Evolutionary conservation across 2,888 invertebrate genomes (phyloP).

Genomic region (Apodemia zela): DNA sequence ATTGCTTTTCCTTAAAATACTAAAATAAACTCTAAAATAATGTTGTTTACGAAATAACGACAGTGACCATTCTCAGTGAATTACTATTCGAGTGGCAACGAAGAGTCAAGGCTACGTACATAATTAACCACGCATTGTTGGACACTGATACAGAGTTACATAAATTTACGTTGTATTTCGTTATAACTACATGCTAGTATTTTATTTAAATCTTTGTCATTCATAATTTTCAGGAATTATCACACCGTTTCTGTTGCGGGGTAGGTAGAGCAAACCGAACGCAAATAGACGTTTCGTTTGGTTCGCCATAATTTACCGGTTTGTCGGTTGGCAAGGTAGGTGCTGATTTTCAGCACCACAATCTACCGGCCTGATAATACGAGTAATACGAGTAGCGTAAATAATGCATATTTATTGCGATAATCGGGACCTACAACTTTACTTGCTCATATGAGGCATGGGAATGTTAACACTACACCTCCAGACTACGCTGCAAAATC

Average conservation of each 20-base stretch:
- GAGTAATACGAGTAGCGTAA: no score
- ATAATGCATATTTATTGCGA: no score
- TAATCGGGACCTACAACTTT: no score
- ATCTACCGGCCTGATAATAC: no score
- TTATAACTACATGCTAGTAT: neutral
- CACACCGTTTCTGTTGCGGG: neutral
- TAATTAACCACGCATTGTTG: conserved; percentile 18
- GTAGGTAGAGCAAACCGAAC: no score
- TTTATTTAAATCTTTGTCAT: conserved; percentile 1
- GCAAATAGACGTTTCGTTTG: no score
- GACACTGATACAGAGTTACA: neutral
- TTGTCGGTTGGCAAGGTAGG: no score
- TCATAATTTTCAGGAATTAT: neutral
- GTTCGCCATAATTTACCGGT: no score
- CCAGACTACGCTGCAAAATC: no score
- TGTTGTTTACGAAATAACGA: neutral
- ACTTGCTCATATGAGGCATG: no score
- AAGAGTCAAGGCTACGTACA: conserved; percentile 16
- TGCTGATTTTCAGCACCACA: no score
- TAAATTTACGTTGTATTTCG: conserved; percentile 1
- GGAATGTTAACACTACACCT: no score
- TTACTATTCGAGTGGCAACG: conserved; percentile 2
- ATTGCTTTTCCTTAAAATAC: neutral
- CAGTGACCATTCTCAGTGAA: conserved; percentile 3
- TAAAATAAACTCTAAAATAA: neutral